A percentile compares a stretch with the other conserved stretches of the same genome.
phyloP scores from a whole-genome alignment of 2,888 invertebrate species.

The Oegoconia quadripuncta region DNA sequence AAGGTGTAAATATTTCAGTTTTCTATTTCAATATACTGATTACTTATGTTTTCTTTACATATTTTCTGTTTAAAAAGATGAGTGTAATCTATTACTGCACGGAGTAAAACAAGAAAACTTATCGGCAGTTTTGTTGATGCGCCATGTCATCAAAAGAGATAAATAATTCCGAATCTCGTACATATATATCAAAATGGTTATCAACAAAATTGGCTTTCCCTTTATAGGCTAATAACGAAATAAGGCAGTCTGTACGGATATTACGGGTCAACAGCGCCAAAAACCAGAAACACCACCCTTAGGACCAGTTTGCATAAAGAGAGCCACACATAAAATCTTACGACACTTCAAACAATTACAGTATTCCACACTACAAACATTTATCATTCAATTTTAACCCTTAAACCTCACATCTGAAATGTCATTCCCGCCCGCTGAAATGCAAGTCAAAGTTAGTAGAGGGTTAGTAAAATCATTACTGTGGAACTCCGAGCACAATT shows the following conservation, averaged over 20 bases:
- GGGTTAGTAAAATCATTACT: constrained; percentile 67
- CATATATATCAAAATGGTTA: constrained; percentile 28
- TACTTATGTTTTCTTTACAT: too few species aligned
- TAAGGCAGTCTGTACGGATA: constrained; percentile 28
- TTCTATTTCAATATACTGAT: too few species aligned
- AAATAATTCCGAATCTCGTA: neutral
- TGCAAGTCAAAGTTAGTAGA: constrained; percentile 27
- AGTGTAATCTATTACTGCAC: too few species aligned
- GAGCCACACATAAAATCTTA: constrained; percentile 73
- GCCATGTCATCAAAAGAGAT: constrained; percentile 10
- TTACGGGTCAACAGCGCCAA: constrained; percentile 63
- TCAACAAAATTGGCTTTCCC: constrained; percentile 35
- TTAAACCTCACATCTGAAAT: constrained; percentile 21
- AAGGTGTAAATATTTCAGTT: too few species aligned
- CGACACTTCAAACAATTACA: constrained; percentile 46
- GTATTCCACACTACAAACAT: constrained; percentile 2
- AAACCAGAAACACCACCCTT: constrained; percentile 69
- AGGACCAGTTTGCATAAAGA: constrained; percentile 73
- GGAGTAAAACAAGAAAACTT: too few species aligned
- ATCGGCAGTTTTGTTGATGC: too few species aligned
- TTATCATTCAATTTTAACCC: constrained; percentile 21
- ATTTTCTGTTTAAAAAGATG: too few species aligned
- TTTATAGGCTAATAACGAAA: constrained; percentile 49
- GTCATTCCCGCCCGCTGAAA: neutral
- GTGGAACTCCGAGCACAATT: constrained; percentile 34